phyloP scores from a whole-genome alignment of 2,113 vertebrate species.

The Myrmecophaga tridactyla region DNA sequence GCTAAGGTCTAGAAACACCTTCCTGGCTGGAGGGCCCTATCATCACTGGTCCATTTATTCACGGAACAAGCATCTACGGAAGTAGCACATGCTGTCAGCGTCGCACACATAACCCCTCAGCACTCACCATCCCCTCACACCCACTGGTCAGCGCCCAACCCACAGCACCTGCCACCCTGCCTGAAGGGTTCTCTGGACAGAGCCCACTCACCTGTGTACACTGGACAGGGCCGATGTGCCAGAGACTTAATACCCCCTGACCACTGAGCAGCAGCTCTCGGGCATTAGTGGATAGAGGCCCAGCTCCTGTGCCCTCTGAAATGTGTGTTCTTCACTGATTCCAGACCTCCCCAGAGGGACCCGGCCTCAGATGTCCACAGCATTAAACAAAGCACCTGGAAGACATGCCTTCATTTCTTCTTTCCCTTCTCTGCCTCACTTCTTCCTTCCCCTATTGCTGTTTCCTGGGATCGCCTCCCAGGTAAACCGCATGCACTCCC shows the following conservation, averaged over 20 bases:
- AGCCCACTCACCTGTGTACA: not conserved
- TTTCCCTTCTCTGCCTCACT: not conserved
- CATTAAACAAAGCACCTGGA: not conserved
- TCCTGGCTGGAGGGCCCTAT: not conserved
- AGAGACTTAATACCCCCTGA: no score
- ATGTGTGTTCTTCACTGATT: rapidly evolving
- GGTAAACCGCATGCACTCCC: rapidly evolving
- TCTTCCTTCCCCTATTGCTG: no score
- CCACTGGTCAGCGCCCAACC: no score
- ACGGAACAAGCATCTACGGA: not conserved
- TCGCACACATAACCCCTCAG: not conserved
- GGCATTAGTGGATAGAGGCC: not conserved
- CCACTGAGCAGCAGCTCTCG: not conserved
- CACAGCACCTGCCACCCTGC: not conserved
- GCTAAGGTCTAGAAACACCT: not conserved
- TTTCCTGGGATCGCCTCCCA: not conserved
- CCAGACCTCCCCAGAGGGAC: not conserved
- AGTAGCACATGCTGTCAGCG: rapidly evolving
- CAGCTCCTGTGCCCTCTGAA: not conserved
- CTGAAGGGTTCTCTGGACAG: not conserved
- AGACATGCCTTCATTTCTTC: not conserved
- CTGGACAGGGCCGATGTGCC: not conserved
- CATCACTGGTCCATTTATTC: not conserved
- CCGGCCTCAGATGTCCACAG: not conserved
- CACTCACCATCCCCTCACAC: not conserved